Conservation (phyloP, 2,113 vertebrate genomes). For the Melospiza melodia region DNA sequence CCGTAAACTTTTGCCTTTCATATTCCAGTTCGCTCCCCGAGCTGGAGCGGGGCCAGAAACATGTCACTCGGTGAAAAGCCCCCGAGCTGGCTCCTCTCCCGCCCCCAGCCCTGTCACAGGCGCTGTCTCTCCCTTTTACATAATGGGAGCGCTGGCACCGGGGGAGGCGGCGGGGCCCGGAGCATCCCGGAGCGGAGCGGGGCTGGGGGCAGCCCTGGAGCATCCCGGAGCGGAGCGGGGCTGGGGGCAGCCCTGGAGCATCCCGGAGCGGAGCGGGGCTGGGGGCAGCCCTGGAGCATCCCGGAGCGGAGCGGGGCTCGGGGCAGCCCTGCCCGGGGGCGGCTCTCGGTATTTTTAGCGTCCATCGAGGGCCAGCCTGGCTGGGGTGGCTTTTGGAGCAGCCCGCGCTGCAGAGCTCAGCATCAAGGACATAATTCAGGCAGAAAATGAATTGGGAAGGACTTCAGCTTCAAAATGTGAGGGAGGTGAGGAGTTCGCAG, state of each 20-base stretch:
- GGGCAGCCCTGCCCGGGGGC: background rate
- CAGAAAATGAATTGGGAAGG: slow-evolving; percentile 5
- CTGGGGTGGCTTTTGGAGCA: background rate
- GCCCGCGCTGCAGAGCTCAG: background rate
- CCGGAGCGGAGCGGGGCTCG: background rate
- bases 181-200: background rate
- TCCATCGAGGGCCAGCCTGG: background rate
- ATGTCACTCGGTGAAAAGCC: background rate
- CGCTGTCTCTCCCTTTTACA: slow-evolving; percentile 43
- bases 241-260: background rate
- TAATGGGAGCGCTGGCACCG: slow-evolving; percentile 61
- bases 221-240: background rate
- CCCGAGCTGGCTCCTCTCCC: slow-evolving; percentile 16
- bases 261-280: background rate
- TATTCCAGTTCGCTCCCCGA: background rate
- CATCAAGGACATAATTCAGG: background rate
- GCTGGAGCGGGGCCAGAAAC: slow-evolving; percentile 56
- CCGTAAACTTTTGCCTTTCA: background rate
- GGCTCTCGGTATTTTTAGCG: background rate
- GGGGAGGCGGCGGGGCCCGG: slow-evolving; percentile 41
- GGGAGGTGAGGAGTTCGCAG: background rate
- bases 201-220: background rate
- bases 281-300: background rate
- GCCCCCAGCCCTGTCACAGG: slow-evolving; percentile 23
- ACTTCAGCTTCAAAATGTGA: background rate